Base-by-base conservation (phyloP, 1,140 invertebrate genomes). In the Grapholita molesta region DNA sequence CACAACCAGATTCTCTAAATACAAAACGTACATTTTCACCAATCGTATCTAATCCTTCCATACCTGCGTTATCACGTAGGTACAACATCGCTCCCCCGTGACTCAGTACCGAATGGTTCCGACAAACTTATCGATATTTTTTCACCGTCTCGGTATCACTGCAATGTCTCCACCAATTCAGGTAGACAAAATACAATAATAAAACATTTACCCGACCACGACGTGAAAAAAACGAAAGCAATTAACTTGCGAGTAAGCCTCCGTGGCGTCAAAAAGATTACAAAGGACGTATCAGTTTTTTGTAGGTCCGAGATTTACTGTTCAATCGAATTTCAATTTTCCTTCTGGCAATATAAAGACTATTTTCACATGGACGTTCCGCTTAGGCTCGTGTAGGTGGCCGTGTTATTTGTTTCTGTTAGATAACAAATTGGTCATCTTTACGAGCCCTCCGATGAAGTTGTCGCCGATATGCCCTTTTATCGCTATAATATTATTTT, bases 191-290 rank as follows among this genome's bases (percentile, higher is more conserved):
- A 71, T 82, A 85, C 74, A 83, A 88, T 76, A 80, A 78, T 87
- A 87, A 86, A 88, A 85, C 81, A 85, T 88, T 90, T 84, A 80
- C 72, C 77, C 72, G 80, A 77, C 70, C 61, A 79, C 72, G 71
- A 33, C 61, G 83, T 82, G 84, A 87, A 84, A 84, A 82, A 66
- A 69, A 84, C 85, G 42, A 77, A 86, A 87, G 83, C 86, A 90
- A 90, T 90, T 90, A 90, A 88, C 79, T 84, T 70, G 70, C 55
- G 72, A 78, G 75, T 89, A 88, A 86, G 75, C 80, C 80, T 80
- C 70, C 57, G 70, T 88, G 89, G 89, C 89, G 89, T 91, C 88
- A 90, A 81, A 68, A 74, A 85, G 85, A 89, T 89, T 89, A 90
- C 84, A 87, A 86, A 81, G 80, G 83, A 88, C 80, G 89, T 90